A percentile compares a stretch with the other conserved stretches of the same genome.
Evolutionary conservation across 2,113 vertebrate species (phyloP).

Genomic region (Corythaeola cristata): DNA sequence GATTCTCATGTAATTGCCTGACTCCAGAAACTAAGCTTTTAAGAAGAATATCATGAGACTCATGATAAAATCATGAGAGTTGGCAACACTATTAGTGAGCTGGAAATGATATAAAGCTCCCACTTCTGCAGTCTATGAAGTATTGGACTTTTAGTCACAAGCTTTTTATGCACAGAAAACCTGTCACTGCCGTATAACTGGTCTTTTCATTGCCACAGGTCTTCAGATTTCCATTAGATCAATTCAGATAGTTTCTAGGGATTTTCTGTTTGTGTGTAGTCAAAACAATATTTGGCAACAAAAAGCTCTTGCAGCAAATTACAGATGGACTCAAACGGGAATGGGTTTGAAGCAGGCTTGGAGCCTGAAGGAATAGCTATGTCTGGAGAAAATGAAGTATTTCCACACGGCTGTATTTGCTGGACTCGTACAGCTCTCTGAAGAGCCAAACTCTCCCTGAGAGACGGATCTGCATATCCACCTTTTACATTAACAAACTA

Average conservation of each 20-base stretch:
- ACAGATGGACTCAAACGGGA: not conserved
- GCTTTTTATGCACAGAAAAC: slow-evolving; percentile 32
- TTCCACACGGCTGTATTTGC: not conserved
- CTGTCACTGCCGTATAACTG: slow-evolving; percentile 7
- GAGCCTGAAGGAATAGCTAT: not conserved
- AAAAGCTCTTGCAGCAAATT: not conserved
- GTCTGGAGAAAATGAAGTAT: slow-evolving; percentile 20
- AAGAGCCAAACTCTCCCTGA: not conserved
- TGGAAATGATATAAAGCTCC: slow-evolving; percentile 61
- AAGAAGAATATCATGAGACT: slow-evolving; percentile 64
- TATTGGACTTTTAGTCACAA: slow-evolving; percentile 36
- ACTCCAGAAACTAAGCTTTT: slow-evolving; percentile 57
- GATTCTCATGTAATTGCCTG: slow-evolving; percentile 52
- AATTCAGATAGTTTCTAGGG: slow-evolving; percentile 39
- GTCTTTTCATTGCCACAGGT: slow-evolving; percentile 18
- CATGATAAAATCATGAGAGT: slow-evolving; percentile 70
- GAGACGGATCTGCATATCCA: slow-evolving; percentile 8
- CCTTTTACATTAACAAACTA: not conserved
- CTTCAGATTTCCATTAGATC: slow-evolving; percentile 43
- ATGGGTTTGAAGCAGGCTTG: not conserved
- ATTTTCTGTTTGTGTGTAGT: slow-evolving; percentile 30
- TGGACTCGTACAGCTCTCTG: not conserved
- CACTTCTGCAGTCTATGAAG: slow-evolving; percentile 41
- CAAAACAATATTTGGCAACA: slow-evolving; percentile 48
- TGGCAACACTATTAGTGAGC: slow-evolving; percentile 63